A percentile compares a stretch with the other conserved stretches of the same genome.
Conservation (phyloP, 1,140 invertebrate species). For the Augochlora pura region DNA sequence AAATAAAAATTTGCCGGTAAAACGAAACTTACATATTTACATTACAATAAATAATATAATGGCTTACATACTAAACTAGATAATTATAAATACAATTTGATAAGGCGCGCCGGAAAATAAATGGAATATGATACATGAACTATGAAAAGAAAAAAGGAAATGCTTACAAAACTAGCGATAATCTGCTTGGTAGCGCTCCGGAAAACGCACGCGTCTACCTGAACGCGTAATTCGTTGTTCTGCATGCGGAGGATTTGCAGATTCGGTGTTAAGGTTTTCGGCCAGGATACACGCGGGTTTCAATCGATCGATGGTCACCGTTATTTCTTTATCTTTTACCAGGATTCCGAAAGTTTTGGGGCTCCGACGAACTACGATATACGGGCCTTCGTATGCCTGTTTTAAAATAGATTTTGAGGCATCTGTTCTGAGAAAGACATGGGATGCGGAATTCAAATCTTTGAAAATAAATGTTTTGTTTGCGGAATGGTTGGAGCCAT, state of each 20-base stretch:
- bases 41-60: too few species aligned
- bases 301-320: background rate
- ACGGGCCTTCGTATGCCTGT: slow-evolving; percentile 5
- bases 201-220: background rate
- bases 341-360: background rate
- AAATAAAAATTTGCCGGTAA: too few species aligned
- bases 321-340: background rate
- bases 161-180: too few species aligned
- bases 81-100: too few species aligned
- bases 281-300: background rate
- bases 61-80: too few species aligned
- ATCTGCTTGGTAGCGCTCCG: background rate
- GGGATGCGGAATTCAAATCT: background rate
- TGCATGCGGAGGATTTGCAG: background rate
- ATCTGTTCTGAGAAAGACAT: slow-evolving; percentile 4
- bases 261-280: too few species aligned
- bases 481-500: background rate
- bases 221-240: background rate
- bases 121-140: too few species aligned
- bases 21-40: too few species aligned
- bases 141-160: too few species aligned
- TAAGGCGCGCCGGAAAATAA: too few species aligned
- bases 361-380: background rate
- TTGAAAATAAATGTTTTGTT: slow-evolving; percentile 6
- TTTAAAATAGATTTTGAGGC: background rate